phyloP scores from a whole-genome alignment of 2,888 invertebrate species.

The Eupelmus urozonus region DNA sequence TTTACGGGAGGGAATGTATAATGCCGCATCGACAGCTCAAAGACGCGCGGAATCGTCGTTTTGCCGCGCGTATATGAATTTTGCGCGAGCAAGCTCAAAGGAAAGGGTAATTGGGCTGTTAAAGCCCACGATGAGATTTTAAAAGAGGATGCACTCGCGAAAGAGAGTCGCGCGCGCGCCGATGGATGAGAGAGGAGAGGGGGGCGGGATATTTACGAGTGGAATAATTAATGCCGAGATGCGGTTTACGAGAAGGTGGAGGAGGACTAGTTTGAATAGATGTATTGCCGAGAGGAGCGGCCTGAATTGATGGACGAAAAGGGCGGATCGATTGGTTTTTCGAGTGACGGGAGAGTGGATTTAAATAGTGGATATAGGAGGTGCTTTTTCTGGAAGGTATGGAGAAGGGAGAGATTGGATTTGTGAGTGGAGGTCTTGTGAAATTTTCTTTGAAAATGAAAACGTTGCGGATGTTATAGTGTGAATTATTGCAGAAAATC shows the following conservation, averaged over 20 bases:
- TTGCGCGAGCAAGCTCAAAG: conserved; percentile 21
- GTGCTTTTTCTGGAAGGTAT: too few relatives aligned
- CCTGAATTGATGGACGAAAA: too few relatives aligned
- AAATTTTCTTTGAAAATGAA: too few relatives aligned
- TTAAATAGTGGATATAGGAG: too few relatives aligned
- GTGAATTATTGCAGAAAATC: too few relatives aligned
- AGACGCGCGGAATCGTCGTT: not conserved
- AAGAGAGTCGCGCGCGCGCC: conserved; percentile 2
- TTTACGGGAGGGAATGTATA: conserved; percentile 11
- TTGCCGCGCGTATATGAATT: conserved; percentile 39
- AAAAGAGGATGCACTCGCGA: conserved; percentile 48
- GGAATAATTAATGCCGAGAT: conserved; percentile 47
- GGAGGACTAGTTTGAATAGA: conserved; percentile 14
- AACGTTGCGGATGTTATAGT: too few relatives aligned
- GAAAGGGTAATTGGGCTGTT: conserved; percentile 55
- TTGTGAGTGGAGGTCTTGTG: too few relatives aligned
- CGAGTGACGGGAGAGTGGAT: too few relatives aligned
- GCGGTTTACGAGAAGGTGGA: conserved; percentile 23
- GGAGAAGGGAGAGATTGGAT: too few relatives aligned
- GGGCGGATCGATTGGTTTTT: too few relatives aligned
- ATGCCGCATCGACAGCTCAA: conserved; percentile 49
- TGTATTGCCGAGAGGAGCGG: too few relatives aligned
- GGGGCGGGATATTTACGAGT: conserved; percentile 40
- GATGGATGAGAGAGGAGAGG: conserved; percentile 2
- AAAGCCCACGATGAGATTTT: conserved; percentile 58